These are phyloP conservation scores for Leptinotarsa rubiginosa DNA, from an alignment of 2,888 invertebrate species.

Conservation along the genomic window DNA sequence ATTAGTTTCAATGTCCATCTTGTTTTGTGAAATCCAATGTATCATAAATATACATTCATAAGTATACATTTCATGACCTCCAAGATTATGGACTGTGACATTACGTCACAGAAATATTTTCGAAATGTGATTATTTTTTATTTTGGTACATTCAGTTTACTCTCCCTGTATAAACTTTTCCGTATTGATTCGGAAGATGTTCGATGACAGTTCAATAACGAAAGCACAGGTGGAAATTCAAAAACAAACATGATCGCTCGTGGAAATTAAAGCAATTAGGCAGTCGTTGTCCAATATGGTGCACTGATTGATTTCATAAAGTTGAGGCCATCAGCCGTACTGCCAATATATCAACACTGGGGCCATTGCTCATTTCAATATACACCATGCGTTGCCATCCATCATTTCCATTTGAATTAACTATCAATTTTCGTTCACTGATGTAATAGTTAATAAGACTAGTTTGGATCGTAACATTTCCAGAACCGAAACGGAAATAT, in stretches of 20 bases:
- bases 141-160: not conserved
- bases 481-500: too few relatives aligned
- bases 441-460: not conserved
- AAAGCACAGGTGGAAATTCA: slow-evolving; percentile 54
- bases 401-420: slow-evolving; percentile 35
- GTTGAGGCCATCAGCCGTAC: slow-evolving; percentile 52
- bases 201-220: slow-evolving; percentile 47
- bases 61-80: too few relatives aligned
- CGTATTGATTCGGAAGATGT: slow-evolving; percentile 49
- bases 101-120: too few relatives aligned
- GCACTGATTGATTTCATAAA: slow-evolving; percentile 63
- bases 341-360: slow-evolving; percentile 56
- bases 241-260: slow-evolving; percentile 57
- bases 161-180: slow-evolving; percentile 28
- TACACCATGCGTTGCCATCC: slow-evolving; percentile 33
- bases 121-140: too few relatives aligned
- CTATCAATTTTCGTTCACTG: slow-evolving; percentile 21
- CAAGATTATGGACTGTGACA: too few relatives aligned
- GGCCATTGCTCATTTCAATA: slow-evolving; percentile 41
- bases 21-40: too few relatives aligned
- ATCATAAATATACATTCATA: too few relatives aligned
- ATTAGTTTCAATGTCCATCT: too few relatives aligned
- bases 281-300: slow-evolving; percentile 61
- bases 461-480: too few relatives aligned
- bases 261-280: slow-evolving; percentile 62